These are phyloP conservation scores for Mystacides longicornis DNA, from an alignment of 2,888 invertebrate genomes.

Conservation along the genomic window DNA sequence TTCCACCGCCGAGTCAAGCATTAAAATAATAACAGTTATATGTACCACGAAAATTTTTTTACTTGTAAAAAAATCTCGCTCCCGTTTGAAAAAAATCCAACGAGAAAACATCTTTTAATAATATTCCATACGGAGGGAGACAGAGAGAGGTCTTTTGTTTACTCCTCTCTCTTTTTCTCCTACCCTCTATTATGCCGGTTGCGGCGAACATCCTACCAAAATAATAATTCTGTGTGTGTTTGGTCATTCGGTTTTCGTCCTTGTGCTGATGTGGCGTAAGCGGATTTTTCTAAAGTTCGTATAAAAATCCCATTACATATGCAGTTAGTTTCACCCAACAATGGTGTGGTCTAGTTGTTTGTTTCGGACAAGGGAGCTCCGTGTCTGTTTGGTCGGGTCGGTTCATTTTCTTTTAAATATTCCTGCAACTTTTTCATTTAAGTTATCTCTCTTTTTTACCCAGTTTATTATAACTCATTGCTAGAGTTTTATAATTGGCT, in stretches of 20 bases:
- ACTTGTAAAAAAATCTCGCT: not conserved
- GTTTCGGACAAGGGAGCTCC: not conserved
- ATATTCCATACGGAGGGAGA: not conserved
- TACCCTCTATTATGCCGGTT: not conserved
- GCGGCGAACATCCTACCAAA: not conserved
- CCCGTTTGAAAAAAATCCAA: not conserved
- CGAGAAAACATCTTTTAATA: not conserved
- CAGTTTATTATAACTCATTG: no score
- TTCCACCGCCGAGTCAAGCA: no score
- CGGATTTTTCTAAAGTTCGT: not conserved
- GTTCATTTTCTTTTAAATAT: not conserved
- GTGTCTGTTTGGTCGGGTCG: not conserved
- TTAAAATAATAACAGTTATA: no score
- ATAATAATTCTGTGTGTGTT: not conserved
- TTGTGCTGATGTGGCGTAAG: not conserved
- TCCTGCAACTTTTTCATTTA: no score
- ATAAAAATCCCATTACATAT: not conserved
- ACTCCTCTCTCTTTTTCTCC: not conserved
- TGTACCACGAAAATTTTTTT: not conserved
- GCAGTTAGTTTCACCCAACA: not conserved
- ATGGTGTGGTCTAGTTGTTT: not conserved
- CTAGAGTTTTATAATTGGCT: no score
- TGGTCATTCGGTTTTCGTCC: not conserved
- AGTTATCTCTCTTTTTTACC: no score
- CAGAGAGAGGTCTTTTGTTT: not conserved